Conservation (phyloP, 2,888 invertebrate species). For the Lochmaea capreae region DNA sequence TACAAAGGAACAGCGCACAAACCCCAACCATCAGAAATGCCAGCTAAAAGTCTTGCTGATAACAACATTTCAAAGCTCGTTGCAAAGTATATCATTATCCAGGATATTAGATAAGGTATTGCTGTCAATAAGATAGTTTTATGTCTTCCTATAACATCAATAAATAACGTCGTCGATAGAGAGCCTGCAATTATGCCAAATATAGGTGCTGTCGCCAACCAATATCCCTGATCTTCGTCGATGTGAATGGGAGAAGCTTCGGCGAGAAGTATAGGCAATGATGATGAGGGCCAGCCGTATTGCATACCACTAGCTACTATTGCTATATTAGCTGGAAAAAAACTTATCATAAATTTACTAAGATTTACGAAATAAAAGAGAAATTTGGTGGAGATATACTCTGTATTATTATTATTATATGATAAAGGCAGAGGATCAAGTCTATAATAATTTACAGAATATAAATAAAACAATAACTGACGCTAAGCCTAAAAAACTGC, state of each 20-base stretch:
- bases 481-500: too few relatives aligned
- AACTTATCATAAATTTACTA: not conserved
- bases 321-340: slow-evolving; percentile 60
- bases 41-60: slow-evolving; percentile 68
- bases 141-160: slow-evolving; percentile 76
- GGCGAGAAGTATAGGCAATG: slow-evolving; percentile 67
- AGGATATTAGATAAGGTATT: slow-evolving; percentile 71
- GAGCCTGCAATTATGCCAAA: slow-evolving; percentile 74
- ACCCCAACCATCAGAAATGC: slow-evolving; percentile 68
- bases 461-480: too few relatives aligned
- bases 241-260: slow-evolving; percentile 58
- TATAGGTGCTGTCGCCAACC: slow-evolving; percentile 76
- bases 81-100: slow-evolving; percentile 72
- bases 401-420: too few relatives aligned
- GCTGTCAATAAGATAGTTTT: slow-evolving; percentile 71
- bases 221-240: slow-evolving; percentile 69
- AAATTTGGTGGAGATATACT: too few relatives aligned
- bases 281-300: slow-evolving; percentile 74
- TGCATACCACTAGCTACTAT: slow-evolving; percentile 64
- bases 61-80: slow-evolving; percentile 69
- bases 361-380: too few relatives aligned
- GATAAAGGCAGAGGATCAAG: too few relatives aligned
- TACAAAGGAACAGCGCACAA: slow-evolving; percentile 69
- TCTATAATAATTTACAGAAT: too few relatives aligned
- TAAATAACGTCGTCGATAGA: slow-evolving; percentile 72